Conservation (phyloP, 2,888 invertebrate genomes). For the Neoaliturus tenellus region DNA sequence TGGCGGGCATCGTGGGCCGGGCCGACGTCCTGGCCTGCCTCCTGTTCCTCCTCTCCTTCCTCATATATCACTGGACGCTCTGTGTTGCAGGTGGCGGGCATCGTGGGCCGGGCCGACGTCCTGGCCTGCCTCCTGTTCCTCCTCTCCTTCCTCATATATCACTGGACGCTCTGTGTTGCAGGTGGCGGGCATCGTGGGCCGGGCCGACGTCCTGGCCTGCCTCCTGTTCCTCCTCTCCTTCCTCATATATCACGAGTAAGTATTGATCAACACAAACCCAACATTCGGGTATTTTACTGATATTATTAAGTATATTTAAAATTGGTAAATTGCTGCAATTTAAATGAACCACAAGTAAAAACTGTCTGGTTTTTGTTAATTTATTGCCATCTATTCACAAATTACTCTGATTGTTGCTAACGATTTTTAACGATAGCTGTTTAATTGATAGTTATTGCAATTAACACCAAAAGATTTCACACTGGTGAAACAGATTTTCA, state of each 20-base stretch:
- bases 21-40: slow-evolving; percentile 91
- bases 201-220: slow-evolving; percentile 91
- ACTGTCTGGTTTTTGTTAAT: too few species aligned
- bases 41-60: slow-evolving; percentile 87
- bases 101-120: slow-evolving; percentile 93
- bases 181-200: slow-evolving; percentile 92
- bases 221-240: slow-evolving; percentile 89
- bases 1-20: slow-evolving; percentile 91
- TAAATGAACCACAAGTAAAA: too few species aligned
- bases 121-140: slow-evolving; percentile 90
- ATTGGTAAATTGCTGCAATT: too few species aligned
- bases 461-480: too few species aligned
- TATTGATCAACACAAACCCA: too few species aligned
- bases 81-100: slow-evolving; percentile 88
- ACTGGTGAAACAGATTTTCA: too few species aligned
- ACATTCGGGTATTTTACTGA: too few species aligned
- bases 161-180: slow-evolving; percentile 77
- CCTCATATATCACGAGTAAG: slow-evolving; percentile 88
- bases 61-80: slow-evolving; percentile 88
- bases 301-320: too few species aligned
- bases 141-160: slow-evolving; percentile 86
- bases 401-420: too few species aligned
- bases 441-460: too few species aligned
- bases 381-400: too few species aligned
- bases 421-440: too few species aligned